Base-by-base conservation (phyloP, 2,113 vertebrate genomes). In the Mixornis gularis region DNA sequence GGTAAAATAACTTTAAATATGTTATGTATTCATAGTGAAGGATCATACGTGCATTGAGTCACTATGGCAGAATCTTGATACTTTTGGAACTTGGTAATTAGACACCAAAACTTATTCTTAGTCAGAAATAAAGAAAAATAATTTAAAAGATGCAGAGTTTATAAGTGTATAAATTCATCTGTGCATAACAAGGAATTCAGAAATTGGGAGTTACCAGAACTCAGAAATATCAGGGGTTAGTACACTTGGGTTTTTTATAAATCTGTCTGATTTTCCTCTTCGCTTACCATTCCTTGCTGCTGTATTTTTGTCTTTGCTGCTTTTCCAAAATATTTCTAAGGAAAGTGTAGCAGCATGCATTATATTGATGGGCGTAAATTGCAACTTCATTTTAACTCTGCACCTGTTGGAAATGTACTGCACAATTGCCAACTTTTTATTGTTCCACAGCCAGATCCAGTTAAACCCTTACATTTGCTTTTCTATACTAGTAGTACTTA, bases 11-110 rank as follows among this genome's bases (percentile, higher is more conserved):
- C 10, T 51, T 85, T 12, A 65, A 60, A 24, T 87, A 76, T 79
- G 78, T 78, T 1, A 22, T 51, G 12, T 41, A 41, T 58, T 87
- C 3, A 4, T 53, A 25, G 4, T n/a, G 44, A 29, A 59, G 74
- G 29, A 51, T 40, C 8, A 30, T 56, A n/a, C 6, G 9, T 32
- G 25, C 5, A 6, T 32, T 43, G 32, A 20, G 19, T 13, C 8
- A n/a, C 13, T 59, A 0, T 49, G 32, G 17, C 52, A 19, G 21
- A 36, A 80, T 74, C 19, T n/a, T 0, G 0, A 13, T 53, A 44
- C 9, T 78, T 51, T 38, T 58, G 79, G 66, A 65, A 41, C 18
- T 19, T 59, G 34, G 5, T 71, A 74, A 58, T 65, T 38, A 46
- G 17, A 63, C 7, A 48, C 4, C 16, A 63, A 65, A 68, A 76